A percentile compares a stretch with the other conserved stretches of the same genome.
Evolutionary conservation across 2,888 invertebrate genomes (phyloP).

Genomic region (Epistrophella euchroma): DNA sequence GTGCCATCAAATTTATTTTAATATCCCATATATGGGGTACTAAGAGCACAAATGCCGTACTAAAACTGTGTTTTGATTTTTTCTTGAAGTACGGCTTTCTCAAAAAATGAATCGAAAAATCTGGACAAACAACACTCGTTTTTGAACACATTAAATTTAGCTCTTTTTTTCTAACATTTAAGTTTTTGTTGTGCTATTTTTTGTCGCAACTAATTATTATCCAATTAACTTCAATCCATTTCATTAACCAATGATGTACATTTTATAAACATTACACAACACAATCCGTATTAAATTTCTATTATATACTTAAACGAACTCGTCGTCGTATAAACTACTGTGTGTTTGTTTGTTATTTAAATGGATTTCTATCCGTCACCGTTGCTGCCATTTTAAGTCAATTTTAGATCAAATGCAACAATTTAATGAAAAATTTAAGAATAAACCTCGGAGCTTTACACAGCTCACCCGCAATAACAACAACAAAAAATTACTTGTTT

Average conservation of each 20-base stretch:
- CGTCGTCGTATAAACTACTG: background rate
- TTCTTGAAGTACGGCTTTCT: no score
- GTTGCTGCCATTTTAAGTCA: conserved; percentile 1
- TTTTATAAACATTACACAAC: no score
- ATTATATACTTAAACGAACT: background rate
- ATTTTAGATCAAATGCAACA: conserved; percentile 40
- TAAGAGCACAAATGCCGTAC: no score
- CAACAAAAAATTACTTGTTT: conserved; percentile 37
- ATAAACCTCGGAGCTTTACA: background rate
- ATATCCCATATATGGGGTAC: no score
- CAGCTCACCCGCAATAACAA: background rate
- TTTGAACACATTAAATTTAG: no score
- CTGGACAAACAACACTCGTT: no score
- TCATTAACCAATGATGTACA: conserved; percentile 15
- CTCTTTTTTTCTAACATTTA: no score
- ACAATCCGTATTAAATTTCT: background rate
- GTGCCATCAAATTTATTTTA: no score
- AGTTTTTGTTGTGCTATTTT: background rate
- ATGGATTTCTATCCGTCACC: background rate
- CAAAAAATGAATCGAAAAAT: no score
- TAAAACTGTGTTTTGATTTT: no score
- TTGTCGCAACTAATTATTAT: conserved; percentile 14
- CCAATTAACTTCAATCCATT: conserved; percentile 5
- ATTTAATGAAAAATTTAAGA: conserved; percentile 27
- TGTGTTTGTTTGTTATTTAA: conserved; percentile 1